A percentile compares a stretch with the other conserved stretches of the same genome.
Conservation (phyloP, 2,113 vertebrate genomes). For the Sisor rabdophorus region DNA sequence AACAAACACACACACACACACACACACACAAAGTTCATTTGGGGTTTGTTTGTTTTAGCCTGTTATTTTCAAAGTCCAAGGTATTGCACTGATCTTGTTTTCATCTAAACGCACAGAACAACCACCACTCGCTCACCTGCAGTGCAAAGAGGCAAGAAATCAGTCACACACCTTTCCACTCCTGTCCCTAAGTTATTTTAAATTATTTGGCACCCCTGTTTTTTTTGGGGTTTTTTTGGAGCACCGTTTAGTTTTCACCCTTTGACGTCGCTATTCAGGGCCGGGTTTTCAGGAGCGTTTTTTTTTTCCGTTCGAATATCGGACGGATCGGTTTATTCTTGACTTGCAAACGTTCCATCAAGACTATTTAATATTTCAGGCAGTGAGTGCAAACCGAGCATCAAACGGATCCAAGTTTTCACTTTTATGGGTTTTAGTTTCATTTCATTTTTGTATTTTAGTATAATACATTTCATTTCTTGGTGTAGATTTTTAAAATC, state of each 20-base stretch:
- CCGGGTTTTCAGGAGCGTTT: slow-evolving; percentile 64
- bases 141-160: slow-evolving; percentile 2
- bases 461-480: slow-evolving; percentile 76
- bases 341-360: slow-evolving; percentile 58
- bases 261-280: slow-evolving; percentile 27
- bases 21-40: slow-evolving; percentile 29
- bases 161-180: slow-evolving; percentile 51
- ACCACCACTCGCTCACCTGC: slow-evolving; percentile 8
- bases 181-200: slow-evolving; percentile 66
- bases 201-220: slow-evolving; percentile 68
- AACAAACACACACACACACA: slow-evolving; percentile 4
- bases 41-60: slow-evolving; percentile 37
- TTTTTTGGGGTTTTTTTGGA: slow-evolving; percentile 17
- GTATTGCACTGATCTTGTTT: slow-evolving; percentile 69
- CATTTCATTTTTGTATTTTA: slow-evolving; percentile 67
- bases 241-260: slow-evolving; percentile 19
- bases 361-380: slow-evolving; percentile 69
- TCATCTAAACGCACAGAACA: slow-evolving; percentile 57
- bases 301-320: slow-evolving; percentile 43
- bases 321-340: slow-evolving; percentile 61
- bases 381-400: slow-evolving; percentile 72
- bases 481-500: slow-evolving; percentile 87
- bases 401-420: slow-evolving; percentile 75
- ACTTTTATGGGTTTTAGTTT: slow-evolving; percentile 67
- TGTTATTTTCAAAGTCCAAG: slow-evolving; percentile 48